phyloP scores from a whole-genome alignment of 2,888 invertebrate genomes.

The Colostygia pectinataria region DNA sequence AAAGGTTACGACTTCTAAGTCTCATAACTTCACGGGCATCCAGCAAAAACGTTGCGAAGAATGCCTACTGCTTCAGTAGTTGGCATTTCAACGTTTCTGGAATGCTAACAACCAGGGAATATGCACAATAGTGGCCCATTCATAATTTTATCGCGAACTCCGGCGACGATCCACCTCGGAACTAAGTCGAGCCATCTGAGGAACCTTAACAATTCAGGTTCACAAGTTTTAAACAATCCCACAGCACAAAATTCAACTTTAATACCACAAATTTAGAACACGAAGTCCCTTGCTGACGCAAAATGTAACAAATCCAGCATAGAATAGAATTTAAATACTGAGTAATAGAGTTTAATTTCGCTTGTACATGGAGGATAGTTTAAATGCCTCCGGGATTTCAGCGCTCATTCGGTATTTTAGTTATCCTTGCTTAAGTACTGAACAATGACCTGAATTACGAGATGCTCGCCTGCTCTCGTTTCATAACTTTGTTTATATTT shows the following conservation, averaged over 20 bases:
- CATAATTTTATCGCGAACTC: slow-evolving; percentile 43
- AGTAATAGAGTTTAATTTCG: slow-evolving; percentile 47
- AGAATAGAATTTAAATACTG: slow-evolving; percentile 40
- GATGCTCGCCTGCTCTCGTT: slow-evolving; percentile 32
- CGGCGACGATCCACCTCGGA: slow-evolving; percentile 39
- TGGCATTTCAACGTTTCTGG: slow-evolving; percentile 1
- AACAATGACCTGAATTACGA: slow-evolving; percentile 49
- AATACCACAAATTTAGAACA: not conserved
- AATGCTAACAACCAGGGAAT: slow-evolving; percentile 12
- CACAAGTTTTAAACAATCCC: slow-evolving; percentile 23
- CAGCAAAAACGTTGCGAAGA: not conserved
- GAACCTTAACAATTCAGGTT: slow-evolving; percentile 50
- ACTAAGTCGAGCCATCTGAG: slow-evolving; percentile 43
- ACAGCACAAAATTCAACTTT: slow-evolving; percentile 13
- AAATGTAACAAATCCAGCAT: slow-evolving; percentile 23
- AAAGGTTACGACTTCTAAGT: too few species aligned
- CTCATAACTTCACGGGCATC: too few species aligned
- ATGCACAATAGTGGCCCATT: slow-evolving; percentile 37
- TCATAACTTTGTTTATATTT: slow-evolving; percentile 24
- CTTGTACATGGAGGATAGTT: slow-evolving; percentile 36
- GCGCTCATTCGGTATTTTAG: slow-evolving; percentile 56
- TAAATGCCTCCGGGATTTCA: slow-evolving; percentile 50
- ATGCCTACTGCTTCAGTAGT: not conserved
- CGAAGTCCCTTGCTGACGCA: slow-evolving; percentile 5
- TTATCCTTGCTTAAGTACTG: slow-evolving; percentile 45